Base-by-base conservation (phyloP, 2,888 invertebrate genomes). In the Acronicta aceris region DNA sequence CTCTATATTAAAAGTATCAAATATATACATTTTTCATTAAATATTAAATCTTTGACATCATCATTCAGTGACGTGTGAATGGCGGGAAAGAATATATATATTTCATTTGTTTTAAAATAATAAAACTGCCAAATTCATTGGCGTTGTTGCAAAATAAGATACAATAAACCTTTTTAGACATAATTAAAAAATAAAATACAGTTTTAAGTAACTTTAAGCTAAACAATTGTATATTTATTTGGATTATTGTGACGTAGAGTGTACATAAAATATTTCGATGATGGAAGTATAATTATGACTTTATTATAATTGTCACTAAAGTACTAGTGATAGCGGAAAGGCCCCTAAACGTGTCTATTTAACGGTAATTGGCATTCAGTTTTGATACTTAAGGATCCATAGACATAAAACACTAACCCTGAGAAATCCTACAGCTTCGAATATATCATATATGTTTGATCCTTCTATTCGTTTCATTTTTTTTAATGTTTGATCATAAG, bases 21-120 rank as follows among this genome's bases (percentile, higher is more conserved):
- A 75, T 83, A 84, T 82, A 81, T 79, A 84, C 80, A 83, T 73
- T 77, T 13, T 77, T 71, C 59, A 68, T 60, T 78, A 70, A 65
- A 66, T 63, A 70, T 58, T 71, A 64, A 66, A 70, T 76, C 76
- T 80, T 79, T 73, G 74, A 76, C 78, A 80, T 76, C 78, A 80
- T 76, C 69, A 58, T 68, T 60, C 56, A 59, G 74, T 79, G 79
- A 75, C 74, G 75, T 67, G 36, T 62, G 59, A 71, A 78, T 74
- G 78, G 76, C 76, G 48, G 71, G 43, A 33, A 65, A 65, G 71
- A 38, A n/a, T 38, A 38, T 59, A 17, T 33, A 33, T 9, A 15
- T 52, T 63, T 33, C 41, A 10, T 47, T 59, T 62, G 15, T 45
- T 58, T 38, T 12, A 56, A 66, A 63, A 62, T 59, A 59, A 70